These are phyloP conservation scores for Oceanodroma leucorhoa DNA, from an alignment of 2,797 vertebrate species.

Conservation along the genomic window DNA sequence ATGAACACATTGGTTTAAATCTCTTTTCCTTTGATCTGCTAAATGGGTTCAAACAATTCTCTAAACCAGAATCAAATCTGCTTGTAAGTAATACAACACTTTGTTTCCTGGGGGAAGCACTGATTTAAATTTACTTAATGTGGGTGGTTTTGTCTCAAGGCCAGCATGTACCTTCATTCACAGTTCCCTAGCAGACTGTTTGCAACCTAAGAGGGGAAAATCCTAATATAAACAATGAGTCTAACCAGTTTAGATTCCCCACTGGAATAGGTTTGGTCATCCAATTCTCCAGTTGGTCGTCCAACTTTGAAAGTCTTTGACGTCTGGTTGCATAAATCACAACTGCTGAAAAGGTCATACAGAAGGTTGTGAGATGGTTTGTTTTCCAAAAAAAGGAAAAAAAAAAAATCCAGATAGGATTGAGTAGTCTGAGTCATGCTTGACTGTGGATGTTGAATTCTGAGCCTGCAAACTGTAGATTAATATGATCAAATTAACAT, in stretches of 20 bases:
- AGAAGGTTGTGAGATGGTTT: background rate
- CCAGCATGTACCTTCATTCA: slow-evolving; percentile 14
- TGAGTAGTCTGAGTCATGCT: slow-evolving; percentile 1
- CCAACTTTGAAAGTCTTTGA: background rate
- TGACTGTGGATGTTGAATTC: slow-evolving; percentile 12
- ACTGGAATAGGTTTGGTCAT: background rate
- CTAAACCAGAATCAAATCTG: slow-evolving; percentile 11
- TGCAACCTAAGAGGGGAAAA: background rate
- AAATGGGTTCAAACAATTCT: background rate
- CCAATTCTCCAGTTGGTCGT: background rate
- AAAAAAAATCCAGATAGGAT: background rate
- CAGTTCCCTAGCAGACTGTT: background rate
- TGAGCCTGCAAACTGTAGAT: slow-evolving; percentile 10
- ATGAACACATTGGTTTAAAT: background rate
- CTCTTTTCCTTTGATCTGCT: background rate
- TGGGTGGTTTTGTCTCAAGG: slow-evolving; percentile 40
- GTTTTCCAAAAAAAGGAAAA: background rate
- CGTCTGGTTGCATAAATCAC: background rate
- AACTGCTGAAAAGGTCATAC: background rate
- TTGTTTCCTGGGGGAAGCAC: slow-evolving; percentile 16
- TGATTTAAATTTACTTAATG: slow-evolving; percentile 23
- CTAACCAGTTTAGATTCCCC: background rate
- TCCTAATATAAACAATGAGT: background rate
- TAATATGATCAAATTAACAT: background rate
- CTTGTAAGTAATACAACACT: slow-evolving; percentile 27